Evolutionary conservation across 2,113 vertebrate genomes (phyloP).

Genomic region (Ranitomeya imitator): DNA sequence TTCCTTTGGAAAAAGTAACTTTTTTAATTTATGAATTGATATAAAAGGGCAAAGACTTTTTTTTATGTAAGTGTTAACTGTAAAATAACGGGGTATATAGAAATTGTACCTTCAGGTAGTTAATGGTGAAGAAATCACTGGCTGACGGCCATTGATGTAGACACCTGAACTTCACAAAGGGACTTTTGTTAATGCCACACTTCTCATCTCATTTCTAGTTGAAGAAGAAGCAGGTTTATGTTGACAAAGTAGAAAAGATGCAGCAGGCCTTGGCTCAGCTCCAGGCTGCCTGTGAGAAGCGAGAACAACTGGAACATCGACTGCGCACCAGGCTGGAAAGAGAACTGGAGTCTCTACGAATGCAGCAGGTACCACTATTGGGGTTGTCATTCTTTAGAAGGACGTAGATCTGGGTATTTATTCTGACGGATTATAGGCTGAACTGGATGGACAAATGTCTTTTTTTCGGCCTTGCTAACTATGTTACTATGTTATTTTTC

Average conservation of each 20-base stretch:
- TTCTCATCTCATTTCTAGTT: constrained; percentile 74
- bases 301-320: constrained; percentile 93
- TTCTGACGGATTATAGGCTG: no score
- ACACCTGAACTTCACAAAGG: neutral
- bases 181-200: neutral
- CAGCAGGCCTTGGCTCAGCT: constrained; percentile 95
- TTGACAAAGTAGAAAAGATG: constrained; percentile 98
- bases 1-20: no score
- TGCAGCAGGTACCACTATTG: constrained; percentile 85
- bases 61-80: no score
- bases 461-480: no score
- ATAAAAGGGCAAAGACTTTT: no score
- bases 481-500: no score
- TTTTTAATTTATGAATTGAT: no score
- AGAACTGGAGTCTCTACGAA: constrained; percentile 91
- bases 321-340: constrained; percentile 90
- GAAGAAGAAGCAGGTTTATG: constrained; percentile 99
- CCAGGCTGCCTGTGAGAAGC: constrained; percentile 95
- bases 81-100: neutral
- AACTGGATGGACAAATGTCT: no score
- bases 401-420: no score
- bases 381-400: neutral
- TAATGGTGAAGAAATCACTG: neutral
- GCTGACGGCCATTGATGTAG: neutral
- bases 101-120: neutral